Percentiles rank a stretch among this genome's conserved stretches.
Evolutionary conservation across 2,888 invertebrate species (phyloP).

Genomic region (Eristalis arbustorum): DNA sequence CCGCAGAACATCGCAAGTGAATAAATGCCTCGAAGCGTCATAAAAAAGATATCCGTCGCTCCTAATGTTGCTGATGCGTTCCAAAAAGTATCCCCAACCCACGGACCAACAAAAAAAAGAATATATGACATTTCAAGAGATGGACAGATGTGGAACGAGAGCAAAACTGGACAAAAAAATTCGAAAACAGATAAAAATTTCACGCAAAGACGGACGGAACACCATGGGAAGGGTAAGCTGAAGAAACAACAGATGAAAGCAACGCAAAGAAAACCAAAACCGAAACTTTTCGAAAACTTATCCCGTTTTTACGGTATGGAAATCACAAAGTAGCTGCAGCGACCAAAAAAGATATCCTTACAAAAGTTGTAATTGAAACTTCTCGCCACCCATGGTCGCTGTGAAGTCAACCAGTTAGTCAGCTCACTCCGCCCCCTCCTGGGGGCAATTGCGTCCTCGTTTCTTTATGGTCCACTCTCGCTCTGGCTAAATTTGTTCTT

Average conservation of each 20-base stretch:
- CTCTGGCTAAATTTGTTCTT: constrained; percentile 36
- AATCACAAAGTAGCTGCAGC: constrained; percentile 61
- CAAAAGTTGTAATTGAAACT: constrained; percentile 67
- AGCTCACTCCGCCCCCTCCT: neutral
- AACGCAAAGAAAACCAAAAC: neutral
- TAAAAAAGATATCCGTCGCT: constrained; percentile 33
- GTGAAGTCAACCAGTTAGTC: neutral
- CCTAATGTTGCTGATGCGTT: constrained; percentile 46
- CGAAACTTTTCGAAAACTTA: constrained; percentile 54
- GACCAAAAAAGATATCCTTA: constrained; percentile 32
- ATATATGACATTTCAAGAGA: constrained; percentile 9
- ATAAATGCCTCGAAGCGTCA: constrained; percentile 28
- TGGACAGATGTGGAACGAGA: neutral
- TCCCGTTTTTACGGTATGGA: constrained; percentile 64
- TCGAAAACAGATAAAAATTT: constrained; percentile 57
- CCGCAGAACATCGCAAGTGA: constrained; percentile 16
- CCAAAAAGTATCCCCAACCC: constrained; percentile 19
- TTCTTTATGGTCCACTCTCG: constrained; percentile 56
- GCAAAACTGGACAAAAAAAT: constrained; percentile 26
- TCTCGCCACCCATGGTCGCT: constrained; percentile 33
- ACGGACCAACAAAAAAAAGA: neutral
- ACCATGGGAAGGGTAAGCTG: neutral
- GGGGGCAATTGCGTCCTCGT: constrained; percentile 37
- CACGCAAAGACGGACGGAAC: constrained; percentile 40
- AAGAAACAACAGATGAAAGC: neutral